Conservation (phyloP, 2,888 invertebrate species). For the Eupithecia exiguata region DNA sequence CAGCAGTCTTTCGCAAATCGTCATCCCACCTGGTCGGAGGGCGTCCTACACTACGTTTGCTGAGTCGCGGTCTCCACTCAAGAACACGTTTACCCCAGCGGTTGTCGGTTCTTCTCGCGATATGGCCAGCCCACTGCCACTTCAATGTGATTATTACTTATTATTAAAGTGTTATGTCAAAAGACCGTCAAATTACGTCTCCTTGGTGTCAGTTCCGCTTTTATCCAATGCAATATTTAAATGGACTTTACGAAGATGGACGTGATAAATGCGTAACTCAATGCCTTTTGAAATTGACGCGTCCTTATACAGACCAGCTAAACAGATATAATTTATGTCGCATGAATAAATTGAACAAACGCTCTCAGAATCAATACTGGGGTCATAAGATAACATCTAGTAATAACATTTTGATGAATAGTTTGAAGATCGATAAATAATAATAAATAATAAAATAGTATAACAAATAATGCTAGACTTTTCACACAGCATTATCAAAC, state of each 20-base stretch:
- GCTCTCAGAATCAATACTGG: slow-evolving; percentile 57
- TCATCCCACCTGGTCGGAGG: too few species aligned
- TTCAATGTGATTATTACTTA: too few species aligned
- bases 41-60: too few species aligned
- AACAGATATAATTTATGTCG: slow-evolving; percentile 43
- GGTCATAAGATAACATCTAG: slow-evolving; percentile 61
- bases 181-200: background rate
- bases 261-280: slow-evolving; percentile 30
- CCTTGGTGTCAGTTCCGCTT: background rate
- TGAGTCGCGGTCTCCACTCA: too few species aligned
- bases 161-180: background rate
- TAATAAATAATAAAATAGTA: too few species aligned
- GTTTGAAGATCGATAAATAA: slow-evolving; percentile 42
- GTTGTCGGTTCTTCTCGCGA: too few species aligned
- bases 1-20: too few species aligned
- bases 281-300: slow-evolving; percentile 48
- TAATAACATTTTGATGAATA: slow-evolving; percentile 9
- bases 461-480: too few species aligned
- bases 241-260: background rate
- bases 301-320: slow-evolving; percentile 50
- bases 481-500: too few species aligned
- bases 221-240: background rate
- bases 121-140: too few species aligned
- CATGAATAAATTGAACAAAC: slow-evolving; percentile 66
- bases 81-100: too few species aligned